A percentile compares a stretch with the other conserved stretches of the same genome.
phyloP scores from a whole-genome alignment of 2,113 vertebrate genomes.

The Alectura lathami region DNA sequence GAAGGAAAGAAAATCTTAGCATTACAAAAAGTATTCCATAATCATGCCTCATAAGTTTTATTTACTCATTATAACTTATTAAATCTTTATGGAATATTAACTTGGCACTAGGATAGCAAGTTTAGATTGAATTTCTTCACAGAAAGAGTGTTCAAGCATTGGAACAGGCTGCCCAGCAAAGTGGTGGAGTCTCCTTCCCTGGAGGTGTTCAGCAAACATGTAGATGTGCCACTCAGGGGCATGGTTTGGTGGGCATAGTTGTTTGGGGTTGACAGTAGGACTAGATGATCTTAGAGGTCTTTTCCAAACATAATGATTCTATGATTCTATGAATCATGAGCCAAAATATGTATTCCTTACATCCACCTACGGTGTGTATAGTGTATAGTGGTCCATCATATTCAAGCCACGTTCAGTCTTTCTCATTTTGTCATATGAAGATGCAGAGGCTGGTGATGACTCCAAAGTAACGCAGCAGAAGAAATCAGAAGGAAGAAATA shows the following conservation, averaged over 20 bases:
- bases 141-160: too few species aligned
- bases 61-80: background rate
- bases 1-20: conserved; percentile 2
- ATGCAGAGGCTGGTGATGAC: background rate
- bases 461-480: background rate
- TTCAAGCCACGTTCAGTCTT: background rate
- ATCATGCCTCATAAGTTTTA: background rate
- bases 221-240: too few species aligned
- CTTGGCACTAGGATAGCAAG: background rate
- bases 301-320: too few species aligned
- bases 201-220: too few species aligned
- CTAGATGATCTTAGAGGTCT: too few species aligned
- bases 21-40: background rate
- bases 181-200: too few species aligned
- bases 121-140: background rate
- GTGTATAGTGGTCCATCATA: background rate
- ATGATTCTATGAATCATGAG: too few species aligned
- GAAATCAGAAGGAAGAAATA: background rate
- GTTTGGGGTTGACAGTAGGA: too few species aligned
- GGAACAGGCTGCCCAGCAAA: too few species aligned
- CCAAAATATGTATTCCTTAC: background rate
- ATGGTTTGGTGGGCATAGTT: too few species aligned
- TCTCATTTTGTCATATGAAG: background rate
- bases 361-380: background rate
- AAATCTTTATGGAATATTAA: conserved; percentile 20